phyloP scores from a whole-genome alignment of 2,888 invertebrate genomes.

The Odontothrips loti region DNA sequence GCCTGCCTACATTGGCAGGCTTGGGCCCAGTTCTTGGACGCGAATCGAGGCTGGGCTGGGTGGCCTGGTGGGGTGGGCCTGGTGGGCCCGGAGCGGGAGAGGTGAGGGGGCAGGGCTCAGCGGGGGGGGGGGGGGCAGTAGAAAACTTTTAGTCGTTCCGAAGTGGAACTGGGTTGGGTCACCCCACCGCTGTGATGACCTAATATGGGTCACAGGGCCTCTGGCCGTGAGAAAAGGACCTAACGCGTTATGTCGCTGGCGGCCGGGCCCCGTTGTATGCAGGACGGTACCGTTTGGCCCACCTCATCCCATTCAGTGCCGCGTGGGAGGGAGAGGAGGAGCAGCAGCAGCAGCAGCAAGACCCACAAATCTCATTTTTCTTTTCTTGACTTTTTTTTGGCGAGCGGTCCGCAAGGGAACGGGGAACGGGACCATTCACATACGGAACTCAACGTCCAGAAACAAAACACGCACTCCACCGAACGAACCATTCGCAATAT shows the following conservation, averaged over 20 bases:
- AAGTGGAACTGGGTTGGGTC: slow-evolving; percentile 24
- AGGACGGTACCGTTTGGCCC: not conserved
- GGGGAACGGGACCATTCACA: too few species aligned
- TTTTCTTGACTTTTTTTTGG: not conserved
- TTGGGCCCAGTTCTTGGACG: slow-evolving; percentile 12
- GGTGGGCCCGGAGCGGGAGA: not conserved
- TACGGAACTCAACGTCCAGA: too few species aligned
- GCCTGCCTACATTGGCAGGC: slow-evolving; percentile 4
- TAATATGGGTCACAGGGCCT: slow-evolving; percentile 19
- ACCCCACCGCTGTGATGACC: not conserved
- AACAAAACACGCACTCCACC: too few species aligned
- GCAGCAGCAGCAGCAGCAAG: not conserved
- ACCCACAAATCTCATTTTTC: not conserved
- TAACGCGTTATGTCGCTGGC: not conserved
- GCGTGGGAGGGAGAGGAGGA: not conserved
- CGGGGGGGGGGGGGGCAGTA: not conserved
- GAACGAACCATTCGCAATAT: too few species aligned
- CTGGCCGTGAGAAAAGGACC: not conserved
- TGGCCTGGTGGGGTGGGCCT: not conserved
- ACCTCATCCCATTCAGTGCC: not conserved
- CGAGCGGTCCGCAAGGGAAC: not conserved
- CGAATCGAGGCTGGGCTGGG: slow-evolving; percentile 14
- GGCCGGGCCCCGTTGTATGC: not conserved
- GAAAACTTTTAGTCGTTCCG: slow-evolving; percentile 6
- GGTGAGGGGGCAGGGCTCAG: too few species aligned